Evolutionary conservation across 1,140 invertebrate species (phyloP), one percentile per base, ranked within the genome.

Genomic region (Venturia canescens): DNA sequence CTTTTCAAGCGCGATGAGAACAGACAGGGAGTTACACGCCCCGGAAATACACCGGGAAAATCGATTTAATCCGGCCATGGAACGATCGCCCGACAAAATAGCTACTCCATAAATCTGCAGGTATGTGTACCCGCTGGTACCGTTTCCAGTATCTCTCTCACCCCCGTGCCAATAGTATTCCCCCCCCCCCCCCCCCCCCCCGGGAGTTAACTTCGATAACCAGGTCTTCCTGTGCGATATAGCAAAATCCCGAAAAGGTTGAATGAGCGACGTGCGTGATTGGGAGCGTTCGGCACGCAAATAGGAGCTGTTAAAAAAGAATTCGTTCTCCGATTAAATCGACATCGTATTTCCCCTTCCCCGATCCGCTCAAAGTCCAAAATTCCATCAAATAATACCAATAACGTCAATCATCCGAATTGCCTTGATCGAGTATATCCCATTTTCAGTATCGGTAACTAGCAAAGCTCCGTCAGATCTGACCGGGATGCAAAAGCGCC

Each of bases 71-170:
- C 69, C 34, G 69, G 26, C 69, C 48, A 48, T 71, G n/a, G 21
- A 71, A n/a, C 69, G 44, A 71, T 71, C 18, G 34, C 4, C 44
- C 69, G 69, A 44, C 38, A 44, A 71, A 71, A 48, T 71, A 71
- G 69, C 69, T 71, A 71, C 34, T 71, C 69, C 69, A 71, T 71
- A 71, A 71, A 71, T 69, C 67, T 53, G n/a, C n/a, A 69, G 27
- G 67, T 69, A 69, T 69, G 31, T 69, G 31, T 69, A 69, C 67
- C 67, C 34, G 67, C 60, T 69, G 67, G 60, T 63, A 63, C 60
- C 60, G 23, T 63, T 31, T 34, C 67, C 67, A 69, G 21, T 69
- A 26, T 53, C 50, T n/a, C 50, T 44, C 38, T n/a, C n/a, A n/a
- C n/a, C n/a, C 50, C 11, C 27, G 15, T 63, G 21, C 60, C n/a